Conservation (phyloP, 1,140 invertebrate genomes). For the Lepidostoma basale region DNA sequence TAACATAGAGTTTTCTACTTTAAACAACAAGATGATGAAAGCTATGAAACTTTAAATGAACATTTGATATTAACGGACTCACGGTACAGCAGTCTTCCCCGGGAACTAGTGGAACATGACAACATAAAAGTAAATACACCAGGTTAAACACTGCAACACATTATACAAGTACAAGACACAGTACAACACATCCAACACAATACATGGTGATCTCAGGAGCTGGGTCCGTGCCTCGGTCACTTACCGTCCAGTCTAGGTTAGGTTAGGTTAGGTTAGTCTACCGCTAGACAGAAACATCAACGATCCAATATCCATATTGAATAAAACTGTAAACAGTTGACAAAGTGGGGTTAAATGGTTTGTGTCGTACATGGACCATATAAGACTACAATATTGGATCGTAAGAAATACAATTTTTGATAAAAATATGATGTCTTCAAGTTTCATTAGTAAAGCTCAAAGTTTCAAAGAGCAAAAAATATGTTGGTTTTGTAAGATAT, state of each 20-base stretch:
- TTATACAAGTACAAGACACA: slow-evolving; percentile 15
- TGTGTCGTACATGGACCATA: too few species aligned
- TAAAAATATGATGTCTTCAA: too few species aligned
- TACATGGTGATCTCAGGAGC: not conserved
- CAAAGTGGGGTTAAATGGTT: too few species aligned
- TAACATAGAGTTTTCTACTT: not conserved
- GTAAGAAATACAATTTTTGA: too few species aligned
- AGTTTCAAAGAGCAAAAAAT: too few species aligned
- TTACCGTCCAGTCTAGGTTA: slow-evolving; percentile 8
- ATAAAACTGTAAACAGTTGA: too few species aligned
- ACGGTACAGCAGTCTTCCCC: slow-evolving; percentile 41
- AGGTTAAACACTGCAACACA: slow-evolving; percentile 35
- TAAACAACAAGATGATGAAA: not conserved
- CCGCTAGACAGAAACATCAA: not conserved
- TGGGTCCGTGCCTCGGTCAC: not conserved
- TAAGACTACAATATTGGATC: too few species aligned
- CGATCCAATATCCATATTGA: slow-evolving; percentile 30
- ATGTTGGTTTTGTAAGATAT: too few species aligned
- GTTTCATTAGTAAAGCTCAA: too few species aligned
- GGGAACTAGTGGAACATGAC: slow-evolving; percentile 42
- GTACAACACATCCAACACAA: not conserved
- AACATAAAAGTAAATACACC: slow-evolving; percentile 33
- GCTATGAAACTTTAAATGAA: slow-evolving; percentile 24
- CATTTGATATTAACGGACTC: slow-evolving; percentile 38
- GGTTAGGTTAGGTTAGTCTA: not conserved